Evolutionary conservation across 1,140 invertebrate genomes (phyloP).

Genomic region (Caerostris darwini): DNA sequence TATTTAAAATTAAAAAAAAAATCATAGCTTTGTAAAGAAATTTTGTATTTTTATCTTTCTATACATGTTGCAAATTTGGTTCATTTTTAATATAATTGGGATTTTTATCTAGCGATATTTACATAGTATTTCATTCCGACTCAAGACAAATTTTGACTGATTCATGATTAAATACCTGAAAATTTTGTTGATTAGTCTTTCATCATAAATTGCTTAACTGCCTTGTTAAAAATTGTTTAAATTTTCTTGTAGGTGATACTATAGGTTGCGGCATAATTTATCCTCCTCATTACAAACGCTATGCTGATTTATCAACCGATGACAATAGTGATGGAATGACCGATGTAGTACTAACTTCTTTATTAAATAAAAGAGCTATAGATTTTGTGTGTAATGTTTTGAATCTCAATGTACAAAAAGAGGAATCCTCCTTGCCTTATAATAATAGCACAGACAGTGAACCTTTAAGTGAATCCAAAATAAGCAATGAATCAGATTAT

Average conservation of each 20-base stretch:
- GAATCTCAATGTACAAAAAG: slow-evolving; percentile 58
- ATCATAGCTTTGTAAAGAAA: no score
- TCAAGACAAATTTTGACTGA: no score
- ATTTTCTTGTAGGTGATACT: slow-evolving; percentile 56
- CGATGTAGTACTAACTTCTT: slow-evolving; percentile 67
- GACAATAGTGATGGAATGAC: slow-evolving; percentile 76
- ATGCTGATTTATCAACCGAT: slow-evolving; percentile 73
- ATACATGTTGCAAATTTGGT: no score
- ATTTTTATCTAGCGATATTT: no score
- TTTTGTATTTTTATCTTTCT: no score
- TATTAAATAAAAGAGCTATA: slow-evolving; percentile 69
- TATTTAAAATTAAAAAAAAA: no score
- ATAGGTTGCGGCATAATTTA: slow-evolving; percentile 75
- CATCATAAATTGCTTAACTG: no score
- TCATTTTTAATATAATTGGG: no score
- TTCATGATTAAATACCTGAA: no score
- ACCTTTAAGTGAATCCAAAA: background rate
- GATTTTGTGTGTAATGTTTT: slow-evolving; percentile 69
- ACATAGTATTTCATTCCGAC: no score
- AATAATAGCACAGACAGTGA: slow-evolving; percentile 10
- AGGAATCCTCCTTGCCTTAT: background rate
- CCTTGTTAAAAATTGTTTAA: background rate
- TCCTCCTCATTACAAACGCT: slow-evolving; percentile 66
- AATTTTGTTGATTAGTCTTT: no score
- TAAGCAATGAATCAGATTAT: slow-evolving; percentile 48